Percentiles rank a stretch among this genome's conserved stretches.
These are phyloP conservation scores for Spinus pinus DNA, from an alignment of 2,797 vertebrate species.

Conservation along the genomic window DNA sequence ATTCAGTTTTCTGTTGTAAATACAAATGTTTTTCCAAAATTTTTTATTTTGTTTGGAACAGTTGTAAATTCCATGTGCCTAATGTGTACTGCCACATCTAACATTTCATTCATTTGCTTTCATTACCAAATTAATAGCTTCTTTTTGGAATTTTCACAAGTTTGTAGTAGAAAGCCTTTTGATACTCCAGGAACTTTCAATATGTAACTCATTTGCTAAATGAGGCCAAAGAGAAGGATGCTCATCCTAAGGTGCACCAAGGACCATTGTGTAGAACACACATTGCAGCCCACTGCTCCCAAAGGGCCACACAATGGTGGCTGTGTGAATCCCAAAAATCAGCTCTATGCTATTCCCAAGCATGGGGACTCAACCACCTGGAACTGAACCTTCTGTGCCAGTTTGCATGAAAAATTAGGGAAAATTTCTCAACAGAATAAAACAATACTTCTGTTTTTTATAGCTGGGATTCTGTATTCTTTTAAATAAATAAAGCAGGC, in stretches of 20 bases:
- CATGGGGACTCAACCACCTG: rapidly evolving
- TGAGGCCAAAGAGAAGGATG: not conserved
- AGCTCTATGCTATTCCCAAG: not conserved
- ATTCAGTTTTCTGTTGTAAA: not conserved
- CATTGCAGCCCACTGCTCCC: not conserved
- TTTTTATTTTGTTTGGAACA: not conserved
- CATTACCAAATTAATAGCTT: not conserved
- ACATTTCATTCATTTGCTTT: not conserved
- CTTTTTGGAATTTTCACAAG: not conserved
- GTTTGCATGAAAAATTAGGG: not conserved
- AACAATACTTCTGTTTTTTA: not conserved
- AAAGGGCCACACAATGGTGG: not conserved
- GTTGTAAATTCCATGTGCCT: not conserved
- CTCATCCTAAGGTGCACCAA: not conserved
- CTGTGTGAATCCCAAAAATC: not conserved
- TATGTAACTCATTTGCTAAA: not conserved
- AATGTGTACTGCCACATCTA: not conserved
- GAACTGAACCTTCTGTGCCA: not conserved
- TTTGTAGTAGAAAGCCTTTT: not conserved
- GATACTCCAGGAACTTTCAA: not conserved
- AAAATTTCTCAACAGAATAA: not conserved
- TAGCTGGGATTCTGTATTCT: not conserved
- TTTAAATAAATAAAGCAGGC: not conserved
- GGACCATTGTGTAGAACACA: not conserved
- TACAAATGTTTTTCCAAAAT: not conserved